phyloP scores from a whole-genome alignment of 1,140 invertebrate genomes.

The Anoplolepis gracilipes region DNA sequence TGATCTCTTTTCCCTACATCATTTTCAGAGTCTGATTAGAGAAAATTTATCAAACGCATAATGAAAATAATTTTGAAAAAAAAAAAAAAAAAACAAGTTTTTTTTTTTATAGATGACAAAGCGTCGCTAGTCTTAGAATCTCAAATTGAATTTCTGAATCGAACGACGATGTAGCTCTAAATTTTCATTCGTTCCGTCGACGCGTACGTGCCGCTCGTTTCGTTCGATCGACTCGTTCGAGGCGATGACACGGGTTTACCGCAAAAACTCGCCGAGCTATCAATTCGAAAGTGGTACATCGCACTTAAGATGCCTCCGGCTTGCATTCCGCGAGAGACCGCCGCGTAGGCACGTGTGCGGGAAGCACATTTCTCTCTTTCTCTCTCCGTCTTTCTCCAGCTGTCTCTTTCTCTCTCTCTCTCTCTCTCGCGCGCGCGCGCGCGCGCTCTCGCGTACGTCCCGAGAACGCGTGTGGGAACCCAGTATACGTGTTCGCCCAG shows the following conservation, averaged over 20 bases:
- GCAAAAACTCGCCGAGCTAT: conserved; percentile 69
- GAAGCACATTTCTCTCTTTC: conserved; percentile 38
- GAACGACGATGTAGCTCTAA: not conserved
- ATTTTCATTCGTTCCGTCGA: not conserved
- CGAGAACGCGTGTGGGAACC: conserved; percentile 48
- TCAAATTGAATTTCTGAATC: no score
- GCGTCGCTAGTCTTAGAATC: not conserved
- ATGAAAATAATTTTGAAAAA: not conserved
- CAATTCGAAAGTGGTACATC: conserved; percentile 79
- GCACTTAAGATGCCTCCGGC: conserved; percentile 73
- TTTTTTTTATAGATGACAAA: not conserved
- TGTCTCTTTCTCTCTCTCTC: conserved; percentile 36
- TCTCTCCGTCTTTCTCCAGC: conserved; percentile 1
- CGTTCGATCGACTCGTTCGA: conserved; percentile 28
- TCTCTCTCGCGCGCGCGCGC: conserved; percentile 29
- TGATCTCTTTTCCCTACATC: not conserved
- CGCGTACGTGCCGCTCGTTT: not conserved
- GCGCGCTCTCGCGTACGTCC: conserved; percentile 38
- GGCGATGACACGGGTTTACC: conserved; percentile 60
- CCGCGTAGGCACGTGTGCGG: conserved; percentile 66
- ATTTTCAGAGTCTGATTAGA: not conserved
- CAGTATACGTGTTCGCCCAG: conserved; percentile 43
- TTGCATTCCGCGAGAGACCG: conserved; percentile 74
- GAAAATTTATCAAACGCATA: not conserved
- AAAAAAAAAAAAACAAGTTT: no score